Evolutionary conservation across 2,113 vertebrate genomes (phyloP), one percentile per base, ranked within the genome.

Genomic region (Raja brachyura): DNA sequence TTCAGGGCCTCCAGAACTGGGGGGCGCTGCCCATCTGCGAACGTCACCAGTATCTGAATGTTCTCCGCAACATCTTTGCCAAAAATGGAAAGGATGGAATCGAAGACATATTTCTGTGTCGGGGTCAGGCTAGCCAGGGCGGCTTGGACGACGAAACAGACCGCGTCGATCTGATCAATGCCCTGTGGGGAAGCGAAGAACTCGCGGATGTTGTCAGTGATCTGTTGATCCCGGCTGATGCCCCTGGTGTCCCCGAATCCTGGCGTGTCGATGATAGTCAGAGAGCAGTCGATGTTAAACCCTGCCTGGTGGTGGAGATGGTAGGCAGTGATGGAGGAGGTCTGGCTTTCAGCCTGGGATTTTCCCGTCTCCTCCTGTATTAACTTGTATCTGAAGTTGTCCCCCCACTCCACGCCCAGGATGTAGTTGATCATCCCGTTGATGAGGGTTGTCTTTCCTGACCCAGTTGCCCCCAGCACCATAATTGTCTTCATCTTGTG

Each of bases 161-260:
- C 93, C 0, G 93, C 93, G 66, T 96, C 94, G n/a, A 95, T 94
- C 0, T 66, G 54, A 88, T 83, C 75, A 13, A 48, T 90, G 0
- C 94, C 94, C 4, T 74, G 59, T 14, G 5, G 48, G 1, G 33
- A 20, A 25, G 77, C 93, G 25, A 95, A 95, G 66, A 95, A 94
- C 8, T 93, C 16, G 9, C 22, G 28, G 3, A 96, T 83, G 7
- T 95, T 93, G 11, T 94, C 90, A 1, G 31, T 93, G 25, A 95
- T 94, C 93, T 28, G 0, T 3, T 9, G 33, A 86, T 96, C 95
- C 93, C 83, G 94, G 0, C 25, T 11, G 48, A 94, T 94, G 22
- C 95, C 95, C 93, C 94, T 92, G 0, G 94, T 95, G 13, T 95
- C 94, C 25, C 95, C 96, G 93, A 96, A 96, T 0, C 95, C 96